A percentile compares a stretch with the other conserved stretches of the same genome.
These are phyloP conservation scores for Macrophya annulata DNA, from an alignment of 2,888 invertebrate genomes.

Conservation along the genomic window DNA sequence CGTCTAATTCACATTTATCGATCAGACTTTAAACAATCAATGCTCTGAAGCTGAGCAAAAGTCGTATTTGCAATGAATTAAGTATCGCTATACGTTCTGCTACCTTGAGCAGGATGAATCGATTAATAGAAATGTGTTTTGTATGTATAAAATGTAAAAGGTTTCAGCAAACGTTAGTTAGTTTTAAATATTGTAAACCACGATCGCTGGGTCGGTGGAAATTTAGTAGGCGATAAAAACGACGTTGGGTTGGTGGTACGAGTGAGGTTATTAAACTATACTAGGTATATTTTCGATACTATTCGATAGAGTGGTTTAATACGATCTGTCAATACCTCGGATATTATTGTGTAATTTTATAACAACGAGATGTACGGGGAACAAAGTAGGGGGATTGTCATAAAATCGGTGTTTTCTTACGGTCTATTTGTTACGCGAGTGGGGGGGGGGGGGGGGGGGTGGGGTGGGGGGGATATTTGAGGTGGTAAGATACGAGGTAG, in stretches of 20 bases:
- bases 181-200: not conserved
- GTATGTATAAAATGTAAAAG: not conserved
- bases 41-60: not conserved
- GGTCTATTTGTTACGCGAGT: not conserved
- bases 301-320: not conserved
- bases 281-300: not conserved
- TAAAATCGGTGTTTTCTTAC: not conserved
- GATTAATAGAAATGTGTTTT: not conserved
- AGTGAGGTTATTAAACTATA: not conserved
- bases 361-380: not conserved
- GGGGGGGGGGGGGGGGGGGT: not conserved
- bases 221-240: not conserved
- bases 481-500: not conserved
- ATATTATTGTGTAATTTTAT: not conserved
- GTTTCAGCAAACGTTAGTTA: not conserved
- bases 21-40: not conserved
- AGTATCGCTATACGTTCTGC: not conserved
- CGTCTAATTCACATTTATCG: not conserved
- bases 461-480: not conserved
- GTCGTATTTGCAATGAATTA: not conserved
- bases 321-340: not conserved
- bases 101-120: not conserved
- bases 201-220: not conserved
- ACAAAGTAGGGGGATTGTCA: slow-evolving; percentile 28
- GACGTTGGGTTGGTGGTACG: not conserved